These are phyloP conservation scores for Diachasma alloeum DNA, from an alignment of 1,140 invertebrate species.

Conservation along the genomic window DNA sequence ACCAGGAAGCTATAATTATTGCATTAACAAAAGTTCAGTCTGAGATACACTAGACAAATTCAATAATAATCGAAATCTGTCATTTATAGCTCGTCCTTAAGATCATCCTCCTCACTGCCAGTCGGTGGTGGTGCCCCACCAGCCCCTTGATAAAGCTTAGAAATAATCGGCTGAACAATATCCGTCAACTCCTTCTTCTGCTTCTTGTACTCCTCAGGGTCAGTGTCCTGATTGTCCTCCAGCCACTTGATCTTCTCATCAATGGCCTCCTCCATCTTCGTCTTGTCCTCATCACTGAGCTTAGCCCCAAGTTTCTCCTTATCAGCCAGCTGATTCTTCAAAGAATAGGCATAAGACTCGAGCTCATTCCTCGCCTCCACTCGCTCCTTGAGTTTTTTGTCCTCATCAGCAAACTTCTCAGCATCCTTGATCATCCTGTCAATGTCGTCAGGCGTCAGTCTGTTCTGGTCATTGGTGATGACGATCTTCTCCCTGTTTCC, in stretches of 20 bases:
- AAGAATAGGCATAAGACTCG: slow-evolving; percentile 96
- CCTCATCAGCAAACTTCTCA: slow-evolving; percentile 98
- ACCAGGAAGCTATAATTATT: slow-evolving; percentile 24
- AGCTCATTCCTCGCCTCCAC: slow-evolving; percentile 96
- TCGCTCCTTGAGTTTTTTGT: slow-evolving; percentile 96
- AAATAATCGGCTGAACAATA: slow-evolving; percentile 96
- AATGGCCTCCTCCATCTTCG: slow-evolving; percentile 94
- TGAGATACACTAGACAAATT: slow-evolving; percentile 6
- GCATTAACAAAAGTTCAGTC: slow-evolving; percentile 23
- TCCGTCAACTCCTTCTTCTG: slow-evolving; percentile 98
- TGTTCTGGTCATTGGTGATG: slow-evolving; percentile 98
- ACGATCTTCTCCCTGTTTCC: slow-evolving; percentile 98
- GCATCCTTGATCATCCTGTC: slow-evolving; percentile 99
- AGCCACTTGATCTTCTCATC: slow-evolving; percentile 99
- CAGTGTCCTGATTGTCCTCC: slow-evolving; percentile 94
- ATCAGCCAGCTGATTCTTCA: slow-evolving; percentile 97
- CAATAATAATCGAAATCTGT: not conserved
- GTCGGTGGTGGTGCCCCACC: slow-evolving; percentile 76
- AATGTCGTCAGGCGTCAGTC: slow-evolving; percentile 96
- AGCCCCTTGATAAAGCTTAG: slow-evolving; percentile 92
- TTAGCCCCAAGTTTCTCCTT: slow-evolving; percentile 98
- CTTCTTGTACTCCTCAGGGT: slow-evolving; percentile 92
- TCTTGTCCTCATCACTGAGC: slow-evolving; percentile 87
- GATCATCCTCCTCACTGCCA: slow-evolving; percentile 74
- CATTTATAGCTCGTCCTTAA: slow-evolving; percentile 87